Base-by-base conservation (phyloP, 2,888 invertebrate species). In the Trichopria drosophilae region DNA sequence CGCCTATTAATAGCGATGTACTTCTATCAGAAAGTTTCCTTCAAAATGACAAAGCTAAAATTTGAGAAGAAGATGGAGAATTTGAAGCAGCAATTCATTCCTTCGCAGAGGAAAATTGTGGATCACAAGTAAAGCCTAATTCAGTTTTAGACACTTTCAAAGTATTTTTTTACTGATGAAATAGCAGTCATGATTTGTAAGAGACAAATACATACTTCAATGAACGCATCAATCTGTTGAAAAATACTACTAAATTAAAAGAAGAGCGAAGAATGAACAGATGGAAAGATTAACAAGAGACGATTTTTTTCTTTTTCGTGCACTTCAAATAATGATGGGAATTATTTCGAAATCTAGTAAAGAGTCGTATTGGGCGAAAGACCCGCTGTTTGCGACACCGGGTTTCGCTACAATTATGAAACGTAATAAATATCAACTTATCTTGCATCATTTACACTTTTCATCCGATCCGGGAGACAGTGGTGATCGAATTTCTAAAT, bases 21-120 rank as follows among this genome's bases (percentile, higher is more conserved):
- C 12, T 18, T 32, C 32, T 32, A 16, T 18, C 15, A 32, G 32
- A 32, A 32, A 15, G 32, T 13, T 32, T 32, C n/a, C 12, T n/a
- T 32, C 32, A 12, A 18, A 9, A 32, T 16, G 32, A 15, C n/a
- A 32, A 32, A 32, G 9, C 32, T 10, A 32, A 32, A 13, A 10
- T 32, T 10, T 32, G 32, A 10, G 32, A 32, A 32, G 32, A 32
- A 32, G 15, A 15, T 32, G 13, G 13, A 7, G 32, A 32, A 32
- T 32, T 32, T 32, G 32, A 32, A 15, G n/a, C 32, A n/a, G 18
- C 32, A 32, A 32, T 32, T 32, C 32, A 32, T 32, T 13, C 6
- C 9, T 32, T 32, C 13, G 4, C 4, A 12, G 32, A 32, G 12
- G 4, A 10, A 12, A 32, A 32, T 32, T 32, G 12, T 32, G 32